phyloP scores from a whole-genome alignment of 1,140 invertebrate species.

The Diachasmimorpha longicaudata region DNA sequence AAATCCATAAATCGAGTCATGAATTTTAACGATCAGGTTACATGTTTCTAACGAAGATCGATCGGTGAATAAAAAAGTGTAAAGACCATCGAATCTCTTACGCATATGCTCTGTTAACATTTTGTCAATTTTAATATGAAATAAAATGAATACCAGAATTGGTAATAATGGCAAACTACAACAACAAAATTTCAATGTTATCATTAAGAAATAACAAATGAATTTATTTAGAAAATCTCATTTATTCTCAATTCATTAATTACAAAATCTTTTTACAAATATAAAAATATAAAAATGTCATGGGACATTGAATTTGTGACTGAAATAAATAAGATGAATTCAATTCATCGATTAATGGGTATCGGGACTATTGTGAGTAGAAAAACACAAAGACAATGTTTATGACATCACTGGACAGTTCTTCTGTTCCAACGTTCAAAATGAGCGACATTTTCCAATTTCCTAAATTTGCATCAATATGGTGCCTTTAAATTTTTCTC shows the following conservation, averaged over 20 bases:
- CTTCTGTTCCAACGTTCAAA: too few species aligned
- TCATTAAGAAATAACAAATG: too few species aligned
- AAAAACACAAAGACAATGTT: too few species aligned
- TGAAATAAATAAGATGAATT: background rate
- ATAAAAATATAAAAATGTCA: conserved; percentile 11
- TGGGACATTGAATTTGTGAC: background rate
- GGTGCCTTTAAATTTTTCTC: too few species aligned
- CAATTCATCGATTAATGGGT: background rate
- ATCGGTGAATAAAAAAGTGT: background rate
- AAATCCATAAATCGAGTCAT: background rate
- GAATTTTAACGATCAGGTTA: background rate
- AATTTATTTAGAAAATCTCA: background rate
- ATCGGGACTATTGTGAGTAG: background rate
- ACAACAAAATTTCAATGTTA: background rate
- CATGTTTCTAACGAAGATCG: conserved; percentile 8
- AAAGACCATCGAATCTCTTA: conserved; percentile 9
- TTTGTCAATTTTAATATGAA: conserved; percentile 34
- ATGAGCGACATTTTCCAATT: too few species aligned
- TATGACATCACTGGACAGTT: too few species aligned
- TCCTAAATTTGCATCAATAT: too few species aligned
- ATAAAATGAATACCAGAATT: conserved; percentile 13
- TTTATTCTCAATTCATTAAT: conserved; percentile 4
- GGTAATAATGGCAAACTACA: conserved; percentile 9
- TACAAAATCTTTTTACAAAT: conserved; percentile 12
- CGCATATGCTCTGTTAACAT: conserved; percentile 30